These are phyloP conservation scores for Clitarchus hookeri DNA, from an alignment of 2,888 invertebrate species.

Conservation along the genomic window DNA sequence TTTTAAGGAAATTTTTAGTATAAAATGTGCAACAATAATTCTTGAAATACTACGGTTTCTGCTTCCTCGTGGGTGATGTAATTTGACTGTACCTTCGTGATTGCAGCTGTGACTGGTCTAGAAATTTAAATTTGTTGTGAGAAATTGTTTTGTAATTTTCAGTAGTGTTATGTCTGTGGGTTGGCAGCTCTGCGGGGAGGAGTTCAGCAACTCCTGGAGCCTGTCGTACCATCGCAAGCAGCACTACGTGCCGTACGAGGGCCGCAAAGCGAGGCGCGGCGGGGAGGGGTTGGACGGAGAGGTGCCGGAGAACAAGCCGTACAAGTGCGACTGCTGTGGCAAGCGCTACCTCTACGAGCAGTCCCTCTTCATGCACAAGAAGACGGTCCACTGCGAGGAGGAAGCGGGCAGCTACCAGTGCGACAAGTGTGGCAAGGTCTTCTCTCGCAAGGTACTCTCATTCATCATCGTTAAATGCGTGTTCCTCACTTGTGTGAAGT, in stretches of 20 bases:
- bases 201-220: constrained; percentile 36
- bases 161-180: background rate
- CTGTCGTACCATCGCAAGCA: constrained; percentile 35
- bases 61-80: no score
- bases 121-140: no score
- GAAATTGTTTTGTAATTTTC: no score
- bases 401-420: constrained; percentile 32
- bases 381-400: constrained; percentile 15
- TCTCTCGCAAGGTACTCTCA: constrained; percentile 27
- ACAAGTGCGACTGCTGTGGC: constrained; percentile 31
- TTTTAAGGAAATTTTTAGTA: no score
- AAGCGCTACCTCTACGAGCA: constrained; percentile 31
- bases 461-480: no score
- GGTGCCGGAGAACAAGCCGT: constrained; percentile 27
- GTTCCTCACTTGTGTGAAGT: no score
- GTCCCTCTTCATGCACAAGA: constrained; percentile 25
- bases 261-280: background rate
- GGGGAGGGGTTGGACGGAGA: background rate
- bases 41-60: no score
- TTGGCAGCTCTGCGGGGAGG: constrained; percentile 33
- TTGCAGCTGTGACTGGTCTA: no score
- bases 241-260: constrained; percentile 23
- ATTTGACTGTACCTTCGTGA: no score
- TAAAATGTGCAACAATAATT: no score
- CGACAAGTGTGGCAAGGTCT: constrained; percentile 35